These are phyloP conservation scores for Ophioninae sp. DNA, from an alignment of 2,888 invertebrate genomes.

Conservation along the genomic window DNA sequence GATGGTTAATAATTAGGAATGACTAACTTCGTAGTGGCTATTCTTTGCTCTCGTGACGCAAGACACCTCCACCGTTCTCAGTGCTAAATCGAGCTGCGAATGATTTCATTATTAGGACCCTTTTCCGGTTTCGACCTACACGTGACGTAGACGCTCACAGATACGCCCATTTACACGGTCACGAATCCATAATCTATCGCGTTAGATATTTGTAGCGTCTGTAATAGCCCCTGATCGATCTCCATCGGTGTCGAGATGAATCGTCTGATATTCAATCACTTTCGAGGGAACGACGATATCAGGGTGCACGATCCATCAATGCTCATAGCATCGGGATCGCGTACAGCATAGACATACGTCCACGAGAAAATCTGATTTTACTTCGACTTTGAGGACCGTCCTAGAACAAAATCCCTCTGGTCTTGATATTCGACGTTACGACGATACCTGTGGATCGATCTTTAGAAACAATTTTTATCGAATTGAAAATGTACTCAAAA, in stretches of 20 bases:
- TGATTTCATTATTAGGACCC: slow-evolving; percentile 37
- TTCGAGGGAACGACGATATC: slow-evolving; percentile 72
- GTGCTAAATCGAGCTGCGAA: slow-evolving; percentile 21
- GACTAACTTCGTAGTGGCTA: background rate
- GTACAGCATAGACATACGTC: background rate
- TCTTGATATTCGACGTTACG: background rate
- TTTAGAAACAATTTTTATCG: background rate
- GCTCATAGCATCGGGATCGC: slow-evolving; percentile 60
- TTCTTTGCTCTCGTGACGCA: background rate
- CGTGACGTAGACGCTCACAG: background rate
- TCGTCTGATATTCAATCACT: slow-evolving; percentile 76
- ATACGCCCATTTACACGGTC: background rate
- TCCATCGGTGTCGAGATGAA: slow-evolving; percentile 76
- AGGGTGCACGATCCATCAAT: slow-evolving; percentile 74
- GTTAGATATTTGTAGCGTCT: slow-evolving; percentile 71
- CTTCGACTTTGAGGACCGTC: background rate
- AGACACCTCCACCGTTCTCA: background rate
- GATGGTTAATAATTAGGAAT: background rate
- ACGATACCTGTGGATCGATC: background rate
- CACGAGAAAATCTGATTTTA: background rate
- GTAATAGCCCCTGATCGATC: slow-evolving; percentile 75
- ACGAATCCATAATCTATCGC: slow-evolving; percentile 68
- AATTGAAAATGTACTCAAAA: too few species aligned
- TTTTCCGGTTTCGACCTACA: background rate
- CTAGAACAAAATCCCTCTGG: background rate